These are phyloP conservation scores for Nestor notabilis DNA, from an alignment of 2,113 vertebrate species.

Conservation along the genomic window DNA sequence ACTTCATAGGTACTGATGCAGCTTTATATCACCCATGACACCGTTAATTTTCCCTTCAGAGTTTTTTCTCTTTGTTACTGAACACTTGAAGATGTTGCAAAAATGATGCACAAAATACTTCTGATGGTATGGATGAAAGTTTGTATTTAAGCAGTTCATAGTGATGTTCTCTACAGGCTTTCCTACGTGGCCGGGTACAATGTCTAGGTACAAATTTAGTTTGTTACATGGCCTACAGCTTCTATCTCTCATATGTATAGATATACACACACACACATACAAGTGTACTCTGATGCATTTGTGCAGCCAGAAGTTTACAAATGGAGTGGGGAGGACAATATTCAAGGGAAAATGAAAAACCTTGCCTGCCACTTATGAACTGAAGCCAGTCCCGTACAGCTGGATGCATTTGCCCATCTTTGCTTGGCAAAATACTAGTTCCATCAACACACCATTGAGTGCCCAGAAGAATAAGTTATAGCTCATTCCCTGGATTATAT, in stretches of 20 bases:
- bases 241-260: neutral
- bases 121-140: neutral
- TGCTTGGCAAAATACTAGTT: neutral
- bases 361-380: neutral
- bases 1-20: slow-evolving; percentile 11
- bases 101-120: neutral
- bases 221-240: neutral
- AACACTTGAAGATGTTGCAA: neutral
- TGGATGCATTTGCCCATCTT: neutral
- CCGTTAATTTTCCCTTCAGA: neutral
- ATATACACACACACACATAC: accelerated
- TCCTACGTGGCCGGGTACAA: neutral
- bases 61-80: neutral
- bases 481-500: neutral
- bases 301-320: neutral
- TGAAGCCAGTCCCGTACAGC: neutral
- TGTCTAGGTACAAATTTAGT: neutral
- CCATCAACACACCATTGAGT: neutral
- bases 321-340: neutral
- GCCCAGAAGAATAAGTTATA: neutral
- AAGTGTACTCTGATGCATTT: neutral
- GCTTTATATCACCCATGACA: slow-evolving; percentile 4
- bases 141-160: neutral
- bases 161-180: neutral
- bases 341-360: slow-evolving; percentile 1